A percentile compares a stretch with the other conserved stretches of the same genome.
These are phyloP conservation scores for Anguilla megastoma DNA, from an alignment of 2,797 vertebrate genomes.

Conservation along the genomic window DNA sequence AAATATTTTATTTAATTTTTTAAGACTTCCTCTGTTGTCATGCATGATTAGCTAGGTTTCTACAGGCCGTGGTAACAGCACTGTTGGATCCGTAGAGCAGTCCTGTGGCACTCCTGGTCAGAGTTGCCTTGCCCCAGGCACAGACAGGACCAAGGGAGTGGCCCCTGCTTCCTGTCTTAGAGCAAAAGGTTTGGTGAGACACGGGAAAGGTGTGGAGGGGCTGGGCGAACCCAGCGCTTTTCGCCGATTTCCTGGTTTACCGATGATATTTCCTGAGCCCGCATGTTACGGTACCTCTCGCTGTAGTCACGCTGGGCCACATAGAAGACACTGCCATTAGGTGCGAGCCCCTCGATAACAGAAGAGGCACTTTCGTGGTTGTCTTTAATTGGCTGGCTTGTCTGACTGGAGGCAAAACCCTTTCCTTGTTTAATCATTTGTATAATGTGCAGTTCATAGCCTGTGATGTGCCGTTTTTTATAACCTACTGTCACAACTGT, in stretches of 20 bases:
- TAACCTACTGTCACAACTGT: slow-evolving; percentile 17
- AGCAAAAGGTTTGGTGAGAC: background rate
- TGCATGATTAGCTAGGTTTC: slow-evolving; percentile 9
- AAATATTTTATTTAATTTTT: background rate
- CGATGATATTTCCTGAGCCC: background rate
- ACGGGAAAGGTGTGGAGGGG: background rate
- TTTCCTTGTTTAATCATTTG: slow-evolving; percentile 2
- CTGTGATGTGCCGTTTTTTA: slow-evolving; percentile 26
- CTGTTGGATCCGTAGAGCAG: background rate
- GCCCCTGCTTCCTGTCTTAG: background rate
- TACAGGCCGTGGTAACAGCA: background rate
- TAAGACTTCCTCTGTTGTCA: background rate
- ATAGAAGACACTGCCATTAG: slow-evolving; percentile 1
- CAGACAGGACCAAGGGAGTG: background rate
- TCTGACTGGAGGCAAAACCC: background rate
- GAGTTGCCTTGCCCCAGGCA: background rate
- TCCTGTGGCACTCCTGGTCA: background rate
- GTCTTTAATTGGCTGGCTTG: slow-evolving; percentile 13
- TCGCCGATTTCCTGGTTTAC: background rate
- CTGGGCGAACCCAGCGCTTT: background rate
- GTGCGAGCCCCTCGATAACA: background rate
- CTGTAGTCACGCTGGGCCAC: background rate
- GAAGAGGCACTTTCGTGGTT: background rate
- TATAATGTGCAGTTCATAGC: slow-evolving; percentile 17
- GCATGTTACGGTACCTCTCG: background rate